Conservation (phyloP, 2,888 invertebrate genomes). For the Phytoseiulus persimilis region DNA sequence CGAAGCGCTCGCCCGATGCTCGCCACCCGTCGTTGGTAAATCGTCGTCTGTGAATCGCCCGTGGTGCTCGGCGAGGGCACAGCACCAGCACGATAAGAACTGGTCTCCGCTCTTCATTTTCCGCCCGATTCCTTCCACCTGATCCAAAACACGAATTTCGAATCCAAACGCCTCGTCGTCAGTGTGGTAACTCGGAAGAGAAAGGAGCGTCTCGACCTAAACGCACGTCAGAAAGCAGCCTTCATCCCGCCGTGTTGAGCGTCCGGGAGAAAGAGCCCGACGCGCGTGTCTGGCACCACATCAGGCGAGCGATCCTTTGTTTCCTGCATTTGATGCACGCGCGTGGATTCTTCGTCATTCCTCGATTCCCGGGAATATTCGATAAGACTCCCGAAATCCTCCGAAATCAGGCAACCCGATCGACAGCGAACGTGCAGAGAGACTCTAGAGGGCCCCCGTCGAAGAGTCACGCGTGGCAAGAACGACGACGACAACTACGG, state of each 20-base stretch:
- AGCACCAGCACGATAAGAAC: background rate
- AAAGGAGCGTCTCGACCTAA: too few relatives aligned
- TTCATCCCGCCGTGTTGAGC: background rate
- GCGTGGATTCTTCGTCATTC: too few relatives aligned
- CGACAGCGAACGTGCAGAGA: too few relatives aligned
- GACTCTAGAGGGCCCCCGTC: too few relatives aligned
- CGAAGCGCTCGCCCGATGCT: background rate
- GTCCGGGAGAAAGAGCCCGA: too few relatives aligned
- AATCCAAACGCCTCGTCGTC: background rate
- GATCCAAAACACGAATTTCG: background rate
- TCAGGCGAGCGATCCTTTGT: too few relatives aligned
- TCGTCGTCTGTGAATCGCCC: background rate
- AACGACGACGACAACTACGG: background rate
- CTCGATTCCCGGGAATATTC: too few relatives aligned
- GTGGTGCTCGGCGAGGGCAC: background rate
- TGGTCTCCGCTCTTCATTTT: background rate
- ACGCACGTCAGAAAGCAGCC: too few relatives aligned
- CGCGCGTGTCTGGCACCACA: too few relatives aligned
- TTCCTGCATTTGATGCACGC: too few relatives aligned
- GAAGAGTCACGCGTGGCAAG: background rate
- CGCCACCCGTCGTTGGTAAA: slow-evolving; percentile 5
- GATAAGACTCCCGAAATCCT: too few relatives aligned
- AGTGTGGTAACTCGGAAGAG: background rate
- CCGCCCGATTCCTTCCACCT: background rate
- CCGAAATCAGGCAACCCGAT: too few relatives aligned